These are phyloP conservation scores for Orthosia cruda DNA, from an alignment of 2,888 invertebrate genomes.

Conservation along the genomic window DNA sequence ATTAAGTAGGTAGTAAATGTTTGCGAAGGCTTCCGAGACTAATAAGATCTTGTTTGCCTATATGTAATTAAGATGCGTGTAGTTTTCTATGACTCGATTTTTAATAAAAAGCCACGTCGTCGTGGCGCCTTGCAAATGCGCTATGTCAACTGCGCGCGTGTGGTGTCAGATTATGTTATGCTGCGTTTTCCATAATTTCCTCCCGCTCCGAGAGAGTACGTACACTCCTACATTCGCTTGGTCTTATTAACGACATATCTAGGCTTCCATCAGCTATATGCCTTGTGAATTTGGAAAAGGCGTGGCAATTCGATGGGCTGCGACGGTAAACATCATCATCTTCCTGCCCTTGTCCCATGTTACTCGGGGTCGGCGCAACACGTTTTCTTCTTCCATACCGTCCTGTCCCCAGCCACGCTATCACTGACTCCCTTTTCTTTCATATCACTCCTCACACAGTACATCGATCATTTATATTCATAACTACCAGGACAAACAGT, in stretches of 20 bases:
- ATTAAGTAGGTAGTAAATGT: conserved; percentile 27
- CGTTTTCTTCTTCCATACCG: too few relatives aligned
- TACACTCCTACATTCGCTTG: too few relatives aligned
- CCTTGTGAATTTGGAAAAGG: not conserved
- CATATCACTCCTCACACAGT: too few relatives aligned
- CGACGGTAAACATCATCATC: not conserved
- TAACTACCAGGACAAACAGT: too few relatives aligned
- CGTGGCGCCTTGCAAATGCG: conserved; percentile 26
- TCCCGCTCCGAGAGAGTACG: too few relatives aligned
- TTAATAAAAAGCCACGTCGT: not conserved
- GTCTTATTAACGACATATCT: not conserved
- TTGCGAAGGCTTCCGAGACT: conserved; percentile 19
- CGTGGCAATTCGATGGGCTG: not conserved
- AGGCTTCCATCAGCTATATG: not conserved
- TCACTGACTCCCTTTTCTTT: too few relatives aligned
- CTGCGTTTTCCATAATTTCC: conserved; percentile 13
- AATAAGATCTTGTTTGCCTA: conserved; percentile 23
- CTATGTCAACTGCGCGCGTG: not conserved
- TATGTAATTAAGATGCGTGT: conserved; percentile 25
- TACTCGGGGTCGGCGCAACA: too few relatives aligned
- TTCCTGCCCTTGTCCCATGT: not conserved
- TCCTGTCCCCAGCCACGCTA: too few relatives aligned
- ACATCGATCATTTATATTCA: too few relatives aligned
- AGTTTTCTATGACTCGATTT: conserved; percentile 20
- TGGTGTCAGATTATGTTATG: not conserved